These are phyloP conservation scores for Prionace glauca DNA, from an alignment of 2,797 vertebrate species.

Conservation along the genomic window DNA sequence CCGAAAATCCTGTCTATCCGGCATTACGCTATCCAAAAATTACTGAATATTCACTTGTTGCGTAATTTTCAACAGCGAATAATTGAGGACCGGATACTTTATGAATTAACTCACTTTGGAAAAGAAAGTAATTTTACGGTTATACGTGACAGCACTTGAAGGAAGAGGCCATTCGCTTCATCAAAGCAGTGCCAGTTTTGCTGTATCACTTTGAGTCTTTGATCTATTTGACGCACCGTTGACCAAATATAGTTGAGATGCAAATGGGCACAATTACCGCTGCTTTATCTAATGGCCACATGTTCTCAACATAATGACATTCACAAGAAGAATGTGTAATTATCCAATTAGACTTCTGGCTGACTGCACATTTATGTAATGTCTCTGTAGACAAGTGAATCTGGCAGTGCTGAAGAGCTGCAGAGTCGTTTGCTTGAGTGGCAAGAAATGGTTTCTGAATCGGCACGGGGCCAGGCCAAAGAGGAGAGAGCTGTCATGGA, in stretches of 20 bases:
- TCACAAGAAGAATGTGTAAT: neutral
- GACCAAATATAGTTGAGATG: neutral
- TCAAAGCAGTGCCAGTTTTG: neutral
- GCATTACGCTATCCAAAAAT: neutral
- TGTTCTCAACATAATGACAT: neutral
- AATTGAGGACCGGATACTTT: neutral
- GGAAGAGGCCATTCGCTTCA: neutral
- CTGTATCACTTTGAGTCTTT: neutral
- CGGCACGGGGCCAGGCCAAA: constrained; percentile 63
- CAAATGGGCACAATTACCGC: neutral
- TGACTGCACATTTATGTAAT: neutral
- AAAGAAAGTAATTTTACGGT: neutral
- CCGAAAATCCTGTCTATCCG: neutral
- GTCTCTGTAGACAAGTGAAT: constrained; percentile 72
- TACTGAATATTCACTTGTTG: neutral
- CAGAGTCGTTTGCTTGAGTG: constrained; percentile 79
- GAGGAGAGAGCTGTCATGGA: constrained; percentile 70
- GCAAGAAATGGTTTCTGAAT: constrained; percentile 73
- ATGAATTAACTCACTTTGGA: neutral
- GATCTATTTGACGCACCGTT: neutral
- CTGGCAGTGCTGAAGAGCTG: constrained; percentile 75
- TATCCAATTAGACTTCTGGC: neutral
- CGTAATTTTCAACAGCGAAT: neutral
- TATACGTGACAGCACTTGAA: neutral
- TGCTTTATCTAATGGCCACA: neutral